These are phyloP conservation scores for Aphis craccivora DNA, from an alignment of 1,140 invertebrate genomes.

Conservation along the genomic window DNA sequence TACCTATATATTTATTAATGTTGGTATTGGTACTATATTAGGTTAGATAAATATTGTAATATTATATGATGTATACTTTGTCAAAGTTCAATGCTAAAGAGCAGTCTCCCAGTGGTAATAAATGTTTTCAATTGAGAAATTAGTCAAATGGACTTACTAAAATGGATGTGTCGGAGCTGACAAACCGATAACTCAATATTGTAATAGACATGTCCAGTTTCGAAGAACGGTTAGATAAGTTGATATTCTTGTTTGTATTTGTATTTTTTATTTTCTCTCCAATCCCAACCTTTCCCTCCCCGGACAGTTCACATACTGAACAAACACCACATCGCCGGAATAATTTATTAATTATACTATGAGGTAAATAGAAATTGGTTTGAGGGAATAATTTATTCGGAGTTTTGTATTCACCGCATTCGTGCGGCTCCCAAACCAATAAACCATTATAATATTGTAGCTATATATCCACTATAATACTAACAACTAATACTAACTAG, in stretches of 20 bases:
- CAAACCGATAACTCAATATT: constrained; percentile 35
- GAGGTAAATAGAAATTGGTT: constrained; percentile 4
- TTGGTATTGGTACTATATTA: neutral
- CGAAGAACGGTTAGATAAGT: constrained; percentile 31
- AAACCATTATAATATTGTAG: constrained; percentile 19
- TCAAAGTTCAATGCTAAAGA: neutral
- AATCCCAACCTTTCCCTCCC: neutral
- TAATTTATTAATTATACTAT: constrained; percentile 45
- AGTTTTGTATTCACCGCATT: neutral
- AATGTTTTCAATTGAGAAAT: neutral
- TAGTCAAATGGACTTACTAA: neutral
- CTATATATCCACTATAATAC: neutral
- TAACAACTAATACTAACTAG: neutral
- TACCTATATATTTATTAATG: neutral
- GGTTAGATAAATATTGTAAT: neutral
- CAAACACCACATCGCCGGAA: constrained; percentile 21
- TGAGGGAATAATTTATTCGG: neutral
- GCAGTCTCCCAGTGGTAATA: neutral
- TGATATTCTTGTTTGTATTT: constrained; percentile 42
- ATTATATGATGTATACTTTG: neutral
- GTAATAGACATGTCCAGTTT: constrained; percentile 25
- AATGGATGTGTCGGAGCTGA: neutral
- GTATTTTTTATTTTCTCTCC: neutral
- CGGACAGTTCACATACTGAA: neutral
- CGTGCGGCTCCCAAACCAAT: neutral